Conservation (phyloP, 2,888 invertebrate genomes). For the Tridacna crocea region DNA sequence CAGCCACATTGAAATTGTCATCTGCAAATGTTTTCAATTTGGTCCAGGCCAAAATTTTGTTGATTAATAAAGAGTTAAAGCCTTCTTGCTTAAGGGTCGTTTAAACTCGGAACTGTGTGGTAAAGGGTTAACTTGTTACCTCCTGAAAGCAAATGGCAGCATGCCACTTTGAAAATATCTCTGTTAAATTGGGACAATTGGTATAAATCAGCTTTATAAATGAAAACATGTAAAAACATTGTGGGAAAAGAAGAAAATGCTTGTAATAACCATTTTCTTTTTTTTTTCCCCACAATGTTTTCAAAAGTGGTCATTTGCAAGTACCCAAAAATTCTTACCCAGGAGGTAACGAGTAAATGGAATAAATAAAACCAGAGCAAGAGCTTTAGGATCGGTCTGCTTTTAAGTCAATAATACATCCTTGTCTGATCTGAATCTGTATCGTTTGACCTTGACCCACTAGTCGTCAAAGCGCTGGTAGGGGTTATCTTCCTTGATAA, state of each 20-base stretch:
- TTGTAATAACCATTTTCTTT: no score
- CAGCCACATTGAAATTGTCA: no score
- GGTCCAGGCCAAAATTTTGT: no score
- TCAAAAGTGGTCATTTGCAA: neutral
- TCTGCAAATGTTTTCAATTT: no score
- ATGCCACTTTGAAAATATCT: neutral
- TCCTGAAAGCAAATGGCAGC: neutral
- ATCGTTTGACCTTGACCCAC: neutral
- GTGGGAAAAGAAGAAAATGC: neutral
- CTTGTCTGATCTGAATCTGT: no score
- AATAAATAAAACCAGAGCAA: neutral
- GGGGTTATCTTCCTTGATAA: constrained; percentile 67
- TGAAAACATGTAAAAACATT: neutral
- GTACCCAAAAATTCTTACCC: no score
- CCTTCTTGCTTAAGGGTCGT: no score
- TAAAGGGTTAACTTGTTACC: neutral
- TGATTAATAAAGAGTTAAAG: no score
- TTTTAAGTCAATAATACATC: no score
- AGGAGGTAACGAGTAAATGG: neutral
- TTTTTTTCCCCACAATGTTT: neutral
- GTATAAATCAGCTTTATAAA: neutral
- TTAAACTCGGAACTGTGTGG: no score
- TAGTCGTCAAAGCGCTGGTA: constrained; percentile 66
- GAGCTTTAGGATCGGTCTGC: neutral
- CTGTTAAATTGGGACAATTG: neutral